Conservation (phyloP, 1,140 invertebrate genomes). For the Cardiocondyla obscurior region DNA sequence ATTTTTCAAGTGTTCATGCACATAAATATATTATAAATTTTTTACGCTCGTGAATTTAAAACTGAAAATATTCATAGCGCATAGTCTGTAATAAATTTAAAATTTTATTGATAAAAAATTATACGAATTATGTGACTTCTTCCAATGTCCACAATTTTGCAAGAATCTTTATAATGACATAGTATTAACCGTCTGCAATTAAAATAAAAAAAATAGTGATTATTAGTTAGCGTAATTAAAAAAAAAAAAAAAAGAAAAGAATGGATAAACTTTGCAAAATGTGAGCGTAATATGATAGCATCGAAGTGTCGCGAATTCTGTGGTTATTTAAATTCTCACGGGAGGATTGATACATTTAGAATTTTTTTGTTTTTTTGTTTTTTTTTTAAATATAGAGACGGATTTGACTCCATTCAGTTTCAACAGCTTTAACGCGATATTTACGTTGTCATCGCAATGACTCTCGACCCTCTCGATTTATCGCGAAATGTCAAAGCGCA, state of each 20-base stretch:
- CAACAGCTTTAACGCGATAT: not conserved
- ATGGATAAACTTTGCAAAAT: not conserved
- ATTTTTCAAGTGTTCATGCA: slow-evolving; percentile 9
- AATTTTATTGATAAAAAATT: not conserved
- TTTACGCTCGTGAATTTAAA: not conserved
- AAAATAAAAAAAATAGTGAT: not conserved
- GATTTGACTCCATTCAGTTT: not conserved
- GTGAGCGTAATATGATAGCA: not conserved
- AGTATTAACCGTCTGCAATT: not conserved
- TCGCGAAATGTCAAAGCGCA: slow-evolving; percentile 5
- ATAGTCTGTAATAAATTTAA: not conserved
- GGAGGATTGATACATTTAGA: not conserved
- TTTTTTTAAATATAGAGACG: too few species aligned
- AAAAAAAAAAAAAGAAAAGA: not conserved
- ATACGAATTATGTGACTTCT: not conserved
- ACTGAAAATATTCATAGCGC: not conserved
- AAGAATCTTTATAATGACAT: not conserved
- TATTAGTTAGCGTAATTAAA: not conserved
- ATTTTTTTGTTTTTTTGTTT: too few species aligned
- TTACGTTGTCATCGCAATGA: not conserved
- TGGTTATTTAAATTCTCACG: not conserved
- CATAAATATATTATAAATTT: too few species aligned
- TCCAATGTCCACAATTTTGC: not conserved
- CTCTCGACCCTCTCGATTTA: slow-evolving; percentile 1
- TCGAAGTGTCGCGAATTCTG: not conserved